Conservation (phyloP, 23 tunicate species). For the Botrylloides violaceus region DNA sequence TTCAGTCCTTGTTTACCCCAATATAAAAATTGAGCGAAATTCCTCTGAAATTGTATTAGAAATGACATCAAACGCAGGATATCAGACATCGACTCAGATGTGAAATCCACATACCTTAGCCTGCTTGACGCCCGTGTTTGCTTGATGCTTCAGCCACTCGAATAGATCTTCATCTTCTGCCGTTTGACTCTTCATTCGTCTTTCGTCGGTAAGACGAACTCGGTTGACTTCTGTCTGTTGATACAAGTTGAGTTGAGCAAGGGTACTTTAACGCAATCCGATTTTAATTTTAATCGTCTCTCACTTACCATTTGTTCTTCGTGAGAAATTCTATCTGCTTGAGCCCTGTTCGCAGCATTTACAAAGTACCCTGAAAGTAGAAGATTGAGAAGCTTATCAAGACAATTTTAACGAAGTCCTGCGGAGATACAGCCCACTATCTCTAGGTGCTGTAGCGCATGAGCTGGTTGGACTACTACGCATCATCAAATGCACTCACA, state of each 20-base stretch:
- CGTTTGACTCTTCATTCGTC: slow-evolving; percentile 46
- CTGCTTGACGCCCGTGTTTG: slow-evolving; percentile 58
- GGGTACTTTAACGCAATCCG: too few species aligned
- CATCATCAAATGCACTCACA: slow-evolving; percentile 37
- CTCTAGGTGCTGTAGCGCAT: too few species aligned
- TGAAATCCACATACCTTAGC: slow-evolving; percentile 64
- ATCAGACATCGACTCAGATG: background rate
- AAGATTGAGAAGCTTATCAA: too few species aligned
- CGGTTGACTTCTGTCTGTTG: slow-evolving; percentile 51
- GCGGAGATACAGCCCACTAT: too few species aligned
- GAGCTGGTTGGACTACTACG: too few species aligned
- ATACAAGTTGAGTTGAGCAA: too few species aligned
- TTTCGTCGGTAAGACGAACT: slow-evolving; percentile 75
- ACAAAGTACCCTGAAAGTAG: slow-evolving; percentile 49
- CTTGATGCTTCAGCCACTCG: slow-evolving; percentile 87
- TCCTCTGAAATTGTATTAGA: slow-evolving; percentile 31
- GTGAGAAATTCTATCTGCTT: slow-evolving; percentile 58
- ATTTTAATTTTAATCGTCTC: too few species aligned
- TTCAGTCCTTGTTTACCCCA: slow-evolving; percentile 97
- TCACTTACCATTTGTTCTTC: slow-evolving; percentile 45
- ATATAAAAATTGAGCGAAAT: slow-evolving; percentile 64
- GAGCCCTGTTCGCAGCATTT: slow-evolving; percentile 77
- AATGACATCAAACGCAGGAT: too few species aligned
- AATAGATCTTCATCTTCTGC: slow-evolving; percentile 78
- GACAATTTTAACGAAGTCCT: too few species aligned